These are phyloP conservation scores for Listrodromus nycthemerus DNA, from an alignment of 2,888 invertebrate species.

Conservation along the genomic window DNA sequence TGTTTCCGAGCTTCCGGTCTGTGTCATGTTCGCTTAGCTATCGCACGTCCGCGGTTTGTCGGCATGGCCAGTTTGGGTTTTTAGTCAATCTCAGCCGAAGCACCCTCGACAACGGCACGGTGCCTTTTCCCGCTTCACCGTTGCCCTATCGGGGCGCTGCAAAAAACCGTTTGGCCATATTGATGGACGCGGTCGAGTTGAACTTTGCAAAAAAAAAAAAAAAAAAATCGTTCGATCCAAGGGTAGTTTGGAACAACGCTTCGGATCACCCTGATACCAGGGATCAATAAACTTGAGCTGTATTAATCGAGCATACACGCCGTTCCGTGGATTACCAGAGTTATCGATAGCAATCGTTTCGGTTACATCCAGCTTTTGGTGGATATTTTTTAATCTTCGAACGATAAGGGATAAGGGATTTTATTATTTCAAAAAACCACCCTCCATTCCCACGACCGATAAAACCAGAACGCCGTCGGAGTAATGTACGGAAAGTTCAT, in stretches of 20 bases:
- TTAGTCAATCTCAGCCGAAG: conserved; percentile 36
- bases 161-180: conserved; percentile 20
- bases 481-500: not conserved
- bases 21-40: conserved; percentile 28
- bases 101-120: conserved; percentile 18
- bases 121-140: not conserved
- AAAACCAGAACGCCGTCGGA: not conserved
- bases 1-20: conserved; percentile 37
- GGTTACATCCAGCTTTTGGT: not conserved
- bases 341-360: not conserved
- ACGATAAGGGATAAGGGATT: not conserved
- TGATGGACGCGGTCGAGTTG: conserved; percentile 36
- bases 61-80: conserved; percentile 19
- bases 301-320: not conserved
- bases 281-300: conserved; percentile 4
- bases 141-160: conserved; percentile 1
- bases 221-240: not conserved
- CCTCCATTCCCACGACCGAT: conserved; percentile 15
- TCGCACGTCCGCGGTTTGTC: conserved; percentile 39
- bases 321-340: not conserved
- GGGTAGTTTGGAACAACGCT: conserved; percentile 1
- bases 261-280: not conserved
- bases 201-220: conserved; percentile 5
- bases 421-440: not conserved
- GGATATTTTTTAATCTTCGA: not conserved